These are phyloP conservation scores for Habropoda laboriosa DNA, from an alignment of 1,140 invertebrate species.

Conservation along the genomic window DNA sequence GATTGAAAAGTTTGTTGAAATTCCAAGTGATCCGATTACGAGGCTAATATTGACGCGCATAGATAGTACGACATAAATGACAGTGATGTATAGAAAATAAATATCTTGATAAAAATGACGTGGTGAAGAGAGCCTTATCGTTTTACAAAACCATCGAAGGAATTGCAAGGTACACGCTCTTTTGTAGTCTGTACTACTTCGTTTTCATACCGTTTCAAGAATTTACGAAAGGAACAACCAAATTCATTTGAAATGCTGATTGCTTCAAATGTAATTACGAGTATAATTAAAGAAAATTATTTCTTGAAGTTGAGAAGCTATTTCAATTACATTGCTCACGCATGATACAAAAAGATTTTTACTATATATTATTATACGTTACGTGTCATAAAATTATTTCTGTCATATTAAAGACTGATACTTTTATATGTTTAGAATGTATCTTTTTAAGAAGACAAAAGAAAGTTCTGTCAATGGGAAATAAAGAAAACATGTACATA, in stretches of 20 bases:
- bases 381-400: not conserved
- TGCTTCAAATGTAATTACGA: not conserved
- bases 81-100: slow-evolving; percentile 60
- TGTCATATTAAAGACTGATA: not conserved
- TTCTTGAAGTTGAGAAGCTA: not conserved
- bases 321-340: not conserved
- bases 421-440: not conserved
- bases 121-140: slow-evolving; percentile 66
- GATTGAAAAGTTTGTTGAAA: slow-evolving; percentile 48
- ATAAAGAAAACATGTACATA: not conserved
- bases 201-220: not conserved
- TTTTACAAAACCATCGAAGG: slow-evolving; percentile 55
- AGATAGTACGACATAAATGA: slow-evolving; percentile 48
- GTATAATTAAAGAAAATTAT: not conserved
- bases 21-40: slow-evolving; percentile 42
- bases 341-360: not conserved
- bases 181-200: not conserved
- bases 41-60: slow-evolving; percentile 28
- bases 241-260: not conserved
- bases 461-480: not conserved
- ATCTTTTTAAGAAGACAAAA: not conserved
- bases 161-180: slow-evolving; percentile 59
- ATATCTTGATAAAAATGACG: slow-evolving; percentile 72
- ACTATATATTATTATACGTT: slow-evolving; percentile 4
- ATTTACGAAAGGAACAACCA: not conserved